Base-by-base conservation (phyloP, 2,888 invertebrate species). In the Leucophenga montana region DNA sequence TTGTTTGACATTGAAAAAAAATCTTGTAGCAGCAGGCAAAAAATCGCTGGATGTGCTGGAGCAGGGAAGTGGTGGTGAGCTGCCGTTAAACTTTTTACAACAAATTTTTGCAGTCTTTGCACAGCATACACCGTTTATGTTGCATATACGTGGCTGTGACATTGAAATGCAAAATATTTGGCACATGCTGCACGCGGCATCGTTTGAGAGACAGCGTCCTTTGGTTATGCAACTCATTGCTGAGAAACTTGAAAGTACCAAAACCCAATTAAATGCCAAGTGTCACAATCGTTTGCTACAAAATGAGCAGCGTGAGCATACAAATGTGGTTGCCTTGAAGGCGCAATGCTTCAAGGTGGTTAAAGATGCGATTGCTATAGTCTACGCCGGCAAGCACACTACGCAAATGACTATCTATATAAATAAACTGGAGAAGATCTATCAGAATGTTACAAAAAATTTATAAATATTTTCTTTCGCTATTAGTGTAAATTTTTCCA, bases 281-380 rank as follows among this genome's bases (percentile, higher is more conserved):
- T 84, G 73, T 56, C 64, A 72, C 8, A 16, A 27, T 0, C 70
- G 65, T 20, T n/a, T 75, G 18, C 2, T 8, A 9, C 67, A 68
- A 16, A 67, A 59, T 3, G 64, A 75, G 16, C 3, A 71, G 39
- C 44, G 0, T 0, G 70, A 73, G 1, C 3, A 61, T 3, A 4
- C 3, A 1, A 50, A 68, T 13, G 27, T 16, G 0, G 6, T 66
- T 0, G 31, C 18, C 11, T 6, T 81, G 14, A 75, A 71, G 3
- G 8, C 44, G 0, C 73, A 50, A 44, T 84, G 83, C n/a, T 81
- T 78, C 9, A 66, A 73, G 0, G 0, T 72, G 39, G 5, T 83
- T 1, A 46, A 61, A 1, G 11, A 73, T 11, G 39, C 6, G 11
- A 18, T 39, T 44, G 14, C 16, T 61, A 8, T 11, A 39, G 11